These are phyloP conservation scores for Terrapene triunguis DNA, from an alignment of 2,113 vertebrate species.

Conservation along the genomic window DNA sequence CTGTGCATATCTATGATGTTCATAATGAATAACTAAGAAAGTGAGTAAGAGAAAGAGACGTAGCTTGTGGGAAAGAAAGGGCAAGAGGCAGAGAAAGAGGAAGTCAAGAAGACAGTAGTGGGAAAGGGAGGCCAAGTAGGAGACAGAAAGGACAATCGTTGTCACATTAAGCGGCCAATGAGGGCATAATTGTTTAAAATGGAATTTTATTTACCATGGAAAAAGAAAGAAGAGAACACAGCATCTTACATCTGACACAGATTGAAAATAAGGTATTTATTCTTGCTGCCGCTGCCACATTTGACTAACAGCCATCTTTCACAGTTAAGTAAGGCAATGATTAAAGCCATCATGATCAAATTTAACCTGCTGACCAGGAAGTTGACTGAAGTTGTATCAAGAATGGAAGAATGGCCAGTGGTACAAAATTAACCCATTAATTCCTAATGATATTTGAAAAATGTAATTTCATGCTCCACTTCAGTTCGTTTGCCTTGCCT, in stretches of 20 bases:
- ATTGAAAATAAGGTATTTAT: slow-evolving; percentile 65
- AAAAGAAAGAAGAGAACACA: slow-evolving; percentile 4
- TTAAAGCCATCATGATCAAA: slow-evolving; percentile 40
- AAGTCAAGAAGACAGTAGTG: neutral
- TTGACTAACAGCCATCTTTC: slow-evolving; percentile 52
- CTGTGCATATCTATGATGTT: neutral
- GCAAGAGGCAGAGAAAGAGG: neutral
- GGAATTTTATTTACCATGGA: slow-evolving; percentile 37
- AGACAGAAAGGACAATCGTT: neutral
- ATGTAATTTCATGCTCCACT: slow-evolving; percentile 65
- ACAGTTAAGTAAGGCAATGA: neutral
- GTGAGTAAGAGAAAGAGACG: neutral
- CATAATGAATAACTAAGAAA: neutral
- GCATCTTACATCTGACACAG: slow-evolving; percentile 50
- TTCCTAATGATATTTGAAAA: slow-evolving; percentile 53
- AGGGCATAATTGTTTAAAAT: slow-evolving; percentile 18
- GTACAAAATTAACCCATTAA: slow-evolving; percentile 43
- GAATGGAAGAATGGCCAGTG: slow-evolving; percentile 39
- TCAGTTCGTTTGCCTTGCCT: slow-evolving; percentile 45
- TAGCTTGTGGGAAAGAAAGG: neutral
- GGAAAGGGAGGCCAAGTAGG: neutral
- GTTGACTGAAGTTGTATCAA: slow-evolving; percentile 46
- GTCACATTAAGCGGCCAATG: slow-evolving; percentile 29
- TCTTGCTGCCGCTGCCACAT: slow-evolving; percentile 42
- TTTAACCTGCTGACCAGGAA: slow-evolving; percentile 50